Conservation (phyloP, 2,797 vertebrate genomes). For the Galagoides demidoff region DNA sequence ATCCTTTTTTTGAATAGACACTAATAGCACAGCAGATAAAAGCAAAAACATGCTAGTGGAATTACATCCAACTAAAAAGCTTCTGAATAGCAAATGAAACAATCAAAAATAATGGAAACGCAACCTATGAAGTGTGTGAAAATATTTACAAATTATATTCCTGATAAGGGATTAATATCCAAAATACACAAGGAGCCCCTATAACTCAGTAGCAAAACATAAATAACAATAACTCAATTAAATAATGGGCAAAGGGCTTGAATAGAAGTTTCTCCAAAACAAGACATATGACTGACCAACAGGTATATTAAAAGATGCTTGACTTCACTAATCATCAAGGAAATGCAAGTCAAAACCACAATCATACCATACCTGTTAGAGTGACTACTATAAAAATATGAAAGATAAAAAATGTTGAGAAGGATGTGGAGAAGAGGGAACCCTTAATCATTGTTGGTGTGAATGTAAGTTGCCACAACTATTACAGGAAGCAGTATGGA, state of each 20-base stretch:
- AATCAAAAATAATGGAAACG: background rate
- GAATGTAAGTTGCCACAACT: too few relatives aligned
- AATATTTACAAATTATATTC: background rate
- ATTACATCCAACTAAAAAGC: background rate
- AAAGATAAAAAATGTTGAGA: background rate
- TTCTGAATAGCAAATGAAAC: background rate
- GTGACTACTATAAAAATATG: background rate
- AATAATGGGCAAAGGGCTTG: background rate
- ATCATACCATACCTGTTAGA: background rate
- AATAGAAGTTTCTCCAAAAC: background rate
- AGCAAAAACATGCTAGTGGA: background rate
- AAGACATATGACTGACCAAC: background rate
- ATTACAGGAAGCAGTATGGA: too few relatives aligned
- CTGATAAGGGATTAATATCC: background rate
- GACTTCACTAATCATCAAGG: background rate
- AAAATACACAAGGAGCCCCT: background rate
- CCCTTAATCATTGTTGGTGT: too few relatives aligned
- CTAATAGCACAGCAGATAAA: background rate
- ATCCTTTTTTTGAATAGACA: background rate
- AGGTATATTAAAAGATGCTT: background rate
- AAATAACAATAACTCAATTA: background rate
- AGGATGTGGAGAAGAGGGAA: too few relatives aligned
- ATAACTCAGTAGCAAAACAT: background rate
- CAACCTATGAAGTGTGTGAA: background rate
- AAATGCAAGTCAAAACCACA: background rate